Base-by-base conservation (phyloP, 2,797 vertebrate genomes). In the Sylvilagus floridanus region DNA sequence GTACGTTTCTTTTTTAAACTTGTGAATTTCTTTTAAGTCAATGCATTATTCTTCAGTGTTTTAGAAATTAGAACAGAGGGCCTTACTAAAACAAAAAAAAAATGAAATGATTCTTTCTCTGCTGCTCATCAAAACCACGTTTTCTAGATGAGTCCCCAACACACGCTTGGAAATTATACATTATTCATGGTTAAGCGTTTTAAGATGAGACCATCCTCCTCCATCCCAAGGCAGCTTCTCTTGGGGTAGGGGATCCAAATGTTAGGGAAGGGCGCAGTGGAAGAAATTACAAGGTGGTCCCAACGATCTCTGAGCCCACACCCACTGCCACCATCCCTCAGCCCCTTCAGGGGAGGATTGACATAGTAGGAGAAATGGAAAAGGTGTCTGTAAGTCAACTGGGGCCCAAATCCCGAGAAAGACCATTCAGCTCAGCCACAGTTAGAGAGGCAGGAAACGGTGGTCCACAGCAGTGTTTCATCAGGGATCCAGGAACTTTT, bases 1-100 rank as follows among this genome's bases (percentile, higher is more conserved):
- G 19, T 52, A 85, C 91, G 12, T 54, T 91, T 19, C 35, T 75
- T 72, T 79, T 88, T 83, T 62, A 83, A 85, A 79, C 65, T 96
- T 82, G 11, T 54, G 28, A 79, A 91, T 60, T 83, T 47, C 7
- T 91, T 91, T 92, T 42, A 60, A 92, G 73, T 66, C 66, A 60
- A 35, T 21, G 10, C 22, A 22, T 91, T 75, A 63, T 9, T 66
- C 63, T 91, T 78, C 42, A 9, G 0, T 78, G 12, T 88, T 93
- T 87, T 86, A 62, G 66, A 88, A 96, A 93, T 87, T 84, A 69
- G 12, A 28, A 60, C 37, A 66, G 68, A 60, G 24, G 24, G 3
- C 22, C 62, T 90, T 71, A 54, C 12, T 72, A 72, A 82, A 6
- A 72, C 77, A 30, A 42, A 73, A 86, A 54, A 47, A 62, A 32